Conservation (phyloP, 2,113 vertebrate species). For the Cavia porcellus region DNA sequence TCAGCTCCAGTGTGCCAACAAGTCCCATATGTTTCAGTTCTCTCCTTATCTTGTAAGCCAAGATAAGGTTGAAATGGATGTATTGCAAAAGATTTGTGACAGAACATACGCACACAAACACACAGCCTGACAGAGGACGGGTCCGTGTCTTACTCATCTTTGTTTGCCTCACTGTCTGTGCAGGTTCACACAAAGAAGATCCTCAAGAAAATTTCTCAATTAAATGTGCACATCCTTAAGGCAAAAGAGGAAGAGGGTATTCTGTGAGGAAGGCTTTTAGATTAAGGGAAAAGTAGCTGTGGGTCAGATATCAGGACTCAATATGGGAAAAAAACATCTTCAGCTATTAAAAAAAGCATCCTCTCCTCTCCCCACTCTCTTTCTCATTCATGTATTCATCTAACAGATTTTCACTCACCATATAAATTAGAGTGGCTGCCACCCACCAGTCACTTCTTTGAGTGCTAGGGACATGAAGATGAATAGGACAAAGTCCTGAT, state of each 20-base stretch:
- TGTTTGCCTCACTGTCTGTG: neutral
- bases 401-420: neutral
- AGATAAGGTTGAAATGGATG: constrained; percentile 79
- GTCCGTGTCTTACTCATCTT: neutral
- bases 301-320: neutral
- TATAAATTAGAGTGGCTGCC: neutral
- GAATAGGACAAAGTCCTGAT: neutral
- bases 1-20: constrained; percentile 79
- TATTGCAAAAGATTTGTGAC: constrained; percentile 58
- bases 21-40: constrained; percentile 78
- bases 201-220: constrained; percentile 29
- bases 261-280: neutral
- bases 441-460: neutral
- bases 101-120: constrained; percentile 59
- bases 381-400: constrained; percentile 31
- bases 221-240: neutral
- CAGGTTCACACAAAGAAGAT: neutral
- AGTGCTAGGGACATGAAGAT: neutral
- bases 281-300: neutral
- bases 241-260: neutral
- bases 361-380: neutral
- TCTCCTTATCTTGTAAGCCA: constrained; percentile 78
- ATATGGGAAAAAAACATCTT: constrained; percentile 31
- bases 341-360: neutral
- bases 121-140: neutral